Evolutionary conservation across 1,140 invertebrate species (phyloP).

Genomic region (Thalassaphorura encarpata): DNA sequence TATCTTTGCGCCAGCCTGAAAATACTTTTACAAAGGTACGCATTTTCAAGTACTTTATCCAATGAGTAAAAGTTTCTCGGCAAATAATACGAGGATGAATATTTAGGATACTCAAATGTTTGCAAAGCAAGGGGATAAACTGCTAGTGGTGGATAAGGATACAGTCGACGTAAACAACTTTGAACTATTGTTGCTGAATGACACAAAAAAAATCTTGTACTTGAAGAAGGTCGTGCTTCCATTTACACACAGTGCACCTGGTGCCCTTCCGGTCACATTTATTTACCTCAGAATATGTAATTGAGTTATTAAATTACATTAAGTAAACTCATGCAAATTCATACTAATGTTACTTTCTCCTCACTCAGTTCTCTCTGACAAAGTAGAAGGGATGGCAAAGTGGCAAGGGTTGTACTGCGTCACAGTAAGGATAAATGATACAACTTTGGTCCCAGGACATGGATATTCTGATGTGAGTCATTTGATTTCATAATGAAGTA

Average conservation of each 20-base stretch:
- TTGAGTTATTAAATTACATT: neutral
- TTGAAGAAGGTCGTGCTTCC: neutral
- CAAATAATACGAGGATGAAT: too few relatives aligned
- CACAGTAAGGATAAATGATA: slow-evolving; percentile 12
- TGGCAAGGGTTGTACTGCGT: slow-evolving; percentile 18
- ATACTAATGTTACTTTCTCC: too few relatives aligned
- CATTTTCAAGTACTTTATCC: too few relatives aligned
- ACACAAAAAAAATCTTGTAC: slow-evolving; percentile 15
- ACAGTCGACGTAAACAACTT: slow-evolving; percentile 17
- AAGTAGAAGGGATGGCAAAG: neutral
- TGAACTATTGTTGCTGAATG: slow-evolving; percentile 12
- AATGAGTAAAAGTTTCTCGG: too few relatives aligned
- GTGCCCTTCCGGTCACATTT: too few relatives aligned
- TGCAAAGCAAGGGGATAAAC: neutral
- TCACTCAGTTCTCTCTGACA: neutral
- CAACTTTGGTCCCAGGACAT: neutral
- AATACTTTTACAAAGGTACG: too few relatives aligned
- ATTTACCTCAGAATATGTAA: slow-evolving; percentile 14
- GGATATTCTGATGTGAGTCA: neutral
- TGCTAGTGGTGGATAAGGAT: slow-evolving; percentile 21
- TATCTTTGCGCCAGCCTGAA: too few relatives aligned
- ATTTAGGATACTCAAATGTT: neutral
- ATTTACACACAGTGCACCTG: too few relatives aligned
- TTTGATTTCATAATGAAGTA: too few relatives aligned
- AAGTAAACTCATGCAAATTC: too few relatives aligned